phyloP scores from a whole-genome alignment of 1,140 invertebrate genomes.

The Apis cerana region DNA sequence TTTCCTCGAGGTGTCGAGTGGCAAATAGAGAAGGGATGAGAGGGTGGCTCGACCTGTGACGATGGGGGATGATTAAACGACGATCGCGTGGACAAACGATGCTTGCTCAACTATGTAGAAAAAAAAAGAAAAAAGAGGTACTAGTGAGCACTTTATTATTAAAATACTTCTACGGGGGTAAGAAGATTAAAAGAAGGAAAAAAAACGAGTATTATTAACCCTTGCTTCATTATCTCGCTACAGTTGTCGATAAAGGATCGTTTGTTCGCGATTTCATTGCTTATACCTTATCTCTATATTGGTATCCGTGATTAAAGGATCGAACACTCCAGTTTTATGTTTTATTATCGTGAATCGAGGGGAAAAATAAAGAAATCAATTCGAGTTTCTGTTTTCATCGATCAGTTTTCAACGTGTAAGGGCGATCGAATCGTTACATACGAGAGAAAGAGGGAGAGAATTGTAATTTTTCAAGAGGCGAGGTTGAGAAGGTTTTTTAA shows the following conservation, averaged over 20 bases:
- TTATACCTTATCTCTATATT: too few relatives aligned
- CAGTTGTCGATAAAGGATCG: too few relatives aligned
- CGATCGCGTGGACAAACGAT: background rate
- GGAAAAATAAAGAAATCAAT: background rate
- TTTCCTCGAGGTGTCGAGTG: constrained; percentile 1
- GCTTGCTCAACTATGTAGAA: too few relatives aligned
- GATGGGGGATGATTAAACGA: background rate
- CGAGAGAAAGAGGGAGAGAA: constrained; percentile 11
- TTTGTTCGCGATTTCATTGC: too few relatives aligned
- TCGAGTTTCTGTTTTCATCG: constrained; percentile 11
- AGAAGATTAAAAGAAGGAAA: too few relatives aligned
- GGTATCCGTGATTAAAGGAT: too few relatives aligned
- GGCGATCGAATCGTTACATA: constrained; percentile 13
- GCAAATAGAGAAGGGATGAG: background rate
- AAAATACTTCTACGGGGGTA: too few relatives aligned
- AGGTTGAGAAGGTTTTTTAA: constrained; percentile 45
- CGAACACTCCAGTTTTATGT: background rate
- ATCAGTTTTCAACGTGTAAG: background rate
- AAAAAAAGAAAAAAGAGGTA: too few relatives aligned
- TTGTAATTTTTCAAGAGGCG: constrained; percentile 56
- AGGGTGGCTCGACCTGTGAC: background rate
- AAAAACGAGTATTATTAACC: too few relatives aligned
- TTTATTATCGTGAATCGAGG: background rate
- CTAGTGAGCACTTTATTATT: too few relatives aligned
- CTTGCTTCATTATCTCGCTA: too few relatives aligned